Evolutionary conservation across 2,113 vertebrate species (phyloP).

Genomic region (Nyctereutes procyonoides): DNA sequence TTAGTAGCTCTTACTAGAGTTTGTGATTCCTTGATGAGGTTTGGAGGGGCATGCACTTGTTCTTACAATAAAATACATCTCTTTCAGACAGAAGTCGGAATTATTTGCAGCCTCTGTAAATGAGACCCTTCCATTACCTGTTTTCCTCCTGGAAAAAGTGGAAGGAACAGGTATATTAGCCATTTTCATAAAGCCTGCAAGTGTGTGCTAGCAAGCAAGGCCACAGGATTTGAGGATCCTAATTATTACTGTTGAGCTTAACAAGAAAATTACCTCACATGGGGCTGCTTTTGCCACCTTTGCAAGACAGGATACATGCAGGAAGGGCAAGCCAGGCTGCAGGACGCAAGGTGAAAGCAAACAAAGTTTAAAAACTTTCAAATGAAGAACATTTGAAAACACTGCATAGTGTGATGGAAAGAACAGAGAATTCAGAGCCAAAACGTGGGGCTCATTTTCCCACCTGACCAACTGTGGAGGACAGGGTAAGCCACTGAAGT

Average conservation of each 20-base stretch:
- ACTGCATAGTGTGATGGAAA: not conserved
- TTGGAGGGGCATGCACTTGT: not conserved
- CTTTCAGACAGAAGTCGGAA: not conserved
- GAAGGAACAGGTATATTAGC: not conserved
- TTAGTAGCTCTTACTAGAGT: not conserved
- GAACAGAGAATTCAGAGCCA: not conserved
- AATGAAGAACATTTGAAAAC: not conserved
- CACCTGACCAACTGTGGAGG: not conserved
- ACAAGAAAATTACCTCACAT: not conserved
- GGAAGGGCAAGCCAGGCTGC: not conserved
- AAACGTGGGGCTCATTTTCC: not conserved
- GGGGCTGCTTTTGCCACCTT: not conserved
- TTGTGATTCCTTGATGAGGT: not conserved
- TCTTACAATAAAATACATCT: not conserved
- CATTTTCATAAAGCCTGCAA: not conserved
- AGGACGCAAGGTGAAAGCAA: not conserved
- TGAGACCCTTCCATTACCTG: not conserved
- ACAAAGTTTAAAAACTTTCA: not conserved
- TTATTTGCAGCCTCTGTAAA: not conserved
- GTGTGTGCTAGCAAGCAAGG: not conserved
- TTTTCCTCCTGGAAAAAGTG: not conserved
- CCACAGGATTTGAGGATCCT: not conserved
- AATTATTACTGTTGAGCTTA: constrained; percentile 12
- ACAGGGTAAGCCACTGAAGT: not conserved
- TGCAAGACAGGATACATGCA: not conserved